Conservation (phyloP, 1,140 invertebrate genomes). For the Drosophila bocki region DNA sequence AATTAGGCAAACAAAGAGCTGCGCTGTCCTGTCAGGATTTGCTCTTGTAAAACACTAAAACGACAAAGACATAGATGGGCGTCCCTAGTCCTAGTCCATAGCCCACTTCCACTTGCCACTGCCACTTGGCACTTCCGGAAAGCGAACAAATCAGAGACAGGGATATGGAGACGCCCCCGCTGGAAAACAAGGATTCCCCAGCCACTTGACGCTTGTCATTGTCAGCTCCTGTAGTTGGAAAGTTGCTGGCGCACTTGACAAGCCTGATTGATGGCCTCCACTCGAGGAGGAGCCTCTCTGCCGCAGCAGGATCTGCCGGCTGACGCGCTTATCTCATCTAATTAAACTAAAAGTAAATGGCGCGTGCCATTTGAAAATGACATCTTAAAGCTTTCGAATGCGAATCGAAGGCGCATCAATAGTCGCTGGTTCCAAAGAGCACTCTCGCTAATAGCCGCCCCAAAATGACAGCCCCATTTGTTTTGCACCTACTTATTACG, state of each 20-base stretch:
- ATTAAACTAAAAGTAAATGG: conserved; percentile 75
- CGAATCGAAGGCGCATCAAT: conserved; percentile 21
- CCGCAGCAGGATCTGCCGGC: conserved; percentile 22
- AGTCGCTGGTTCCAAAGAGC: conserved; percentile 26
- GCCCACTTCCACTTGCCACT: conserved; percentile 12
- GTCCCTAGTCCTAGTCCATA: background rate
- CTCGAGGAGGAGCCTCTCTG: conserved; percentile 9
- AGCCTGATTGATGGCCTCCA: conserved; percentile 68
- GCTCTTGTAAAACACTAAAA: conserved; percentile 76
- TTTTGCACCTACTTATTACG: conserved; percentile 32
- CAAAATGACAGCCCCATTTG: conserved; percentile 25
- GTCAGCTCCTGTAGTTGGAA: conserved; percentile 75
- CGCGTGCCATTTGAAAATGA: conserved; percentile 43
- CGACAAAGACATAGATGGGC: conserved; percentile 20
- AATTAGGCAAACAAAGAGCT: conserved; percentile 71
- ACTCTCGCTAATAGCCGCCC: conserved; percentile 12
- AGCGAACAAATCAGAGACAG: conserved; percentile 16
- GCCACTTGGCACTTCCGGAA: conserved; percentile 7
- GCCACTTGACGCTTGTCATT: conserved; percentile 75
- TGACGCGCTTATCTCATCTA: conserved; percentile 59
- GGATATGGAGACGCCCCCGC: conserved; percentile 21
- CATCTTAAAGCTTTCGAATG: conserved; percentile 44
- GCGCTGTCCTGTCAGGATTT: conserved; percentile 62
- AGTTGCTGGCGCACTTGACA: conserved; percentile 75
- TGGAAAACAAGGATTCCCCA: conserved; percentile 42